phyloP scores from a whole-genome alignment of 2,797 vertebrate genomes.

The Euthynnus affinis region DNA sequence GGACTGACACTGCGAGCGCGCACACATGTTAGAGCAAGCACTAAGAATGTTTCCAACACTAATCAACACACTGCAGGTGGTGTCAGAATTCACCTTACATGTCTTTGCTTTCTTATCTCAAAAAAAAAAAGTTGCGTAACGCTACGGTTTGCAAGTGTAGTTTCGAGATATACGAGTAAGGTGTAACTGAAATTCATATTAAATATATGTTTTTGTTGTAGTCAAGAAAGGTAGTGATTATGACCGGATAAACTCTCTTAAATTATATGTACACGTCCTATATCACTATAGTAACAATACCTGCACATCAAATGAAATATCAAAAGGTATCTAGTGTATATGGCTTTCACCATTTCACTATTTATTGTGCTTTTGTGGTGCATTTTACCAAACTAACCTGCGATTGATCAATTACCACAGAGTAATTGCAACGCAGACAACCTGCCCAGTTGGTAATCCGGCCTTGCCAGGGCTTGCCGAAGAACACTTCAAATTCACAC shows the following conservation, averaged over 20 bases:
- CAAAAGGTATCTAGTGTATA: too few species aligned
- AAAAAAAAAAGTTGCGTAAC: not conserved
- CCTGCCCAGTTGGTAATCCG: not conserved
- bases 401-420: too few species aligned
- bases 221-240: not conserved
- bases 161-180: not conserved
- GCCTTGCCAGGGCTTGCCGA: too few species aligned
- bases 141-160: not conserved
- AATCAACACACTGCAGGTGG: not conserved
- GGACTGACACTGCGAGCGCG: constrained; percentile 60
- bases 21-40: constrained; percentile 77
- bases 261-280: not conserved
- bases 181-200: not conserved
- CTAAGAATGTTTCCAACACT: constrained; percentile 56
- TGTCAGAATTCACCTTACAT: not conserved
- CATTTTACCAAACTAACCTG: too few species aligned
- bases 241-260: not conserved
- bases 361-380: too few species aligned
- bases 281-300: too few species aligned
- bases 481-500: not conserved
- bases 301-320: too few species aligned
- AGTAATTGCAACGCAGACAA: not conserved
- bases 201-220: not conserved
- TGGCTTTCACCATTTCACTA: too few species aligned
- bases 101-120: not conserved